Percentiles rank a stretch among this genome's conserved stretches.
These are phyloP conservation scores for Pogonocherus hispidulus DNA, from an alignment of 2,888 invertebrate species.

Conservation along the genomic window DNA sequence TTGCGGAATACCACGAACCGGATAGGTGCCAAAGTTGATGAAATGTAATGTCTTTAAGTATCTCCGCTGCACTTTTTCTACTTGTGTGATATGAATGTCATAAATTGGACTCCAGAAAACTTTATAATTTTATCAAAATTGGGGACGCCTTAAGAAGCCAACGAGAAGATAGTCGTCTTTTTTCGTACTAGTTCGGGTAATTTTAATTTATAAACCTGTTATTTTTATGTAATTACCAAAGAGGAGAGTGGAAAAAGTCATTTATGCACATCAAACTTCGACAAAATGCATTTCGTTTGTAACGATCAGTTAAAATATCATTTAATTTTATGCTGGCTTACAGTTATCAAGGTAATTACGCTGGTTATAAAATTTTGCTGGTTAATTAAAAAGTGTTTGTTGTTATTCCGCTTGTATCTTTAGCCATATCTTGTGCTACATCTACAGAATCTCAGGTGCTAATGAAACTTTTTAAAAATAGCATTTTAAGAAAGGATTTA, in stretches of 20 bases:
- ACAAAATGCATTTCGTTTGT: neutral
- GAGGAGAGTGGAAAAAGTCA: neutral
- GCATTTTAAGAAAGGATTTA: too few species aligned
- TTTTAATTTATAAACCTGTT: neutral
- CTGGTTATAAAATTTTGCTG: neutral
- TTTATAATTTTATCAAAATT: too few species aligned
- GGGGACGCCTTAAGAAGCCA: too few species aligned
- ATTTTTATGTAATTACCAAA: neutral
- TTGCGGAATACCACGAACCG: too few species aligned
- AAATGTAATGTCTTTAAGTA: too few species aligned
- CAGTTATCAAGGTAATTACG: neutral
- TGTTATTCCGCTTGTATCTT: neutral
- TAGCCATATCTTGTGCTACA: neutral
- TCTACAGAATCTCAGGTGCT: neutral
- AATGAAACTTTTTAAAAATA: neutral
- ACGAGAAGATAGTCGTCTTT: too few species aligned
- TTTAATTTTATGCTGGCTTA: neutral
- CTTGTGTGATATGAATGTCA: too few species aligned
- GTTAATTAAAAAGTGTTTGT: neutral
- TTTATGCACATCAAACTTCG: neutral
- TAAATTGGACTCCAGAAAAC: too few species aligned
- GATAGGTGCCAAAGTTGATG: too few species aligned
- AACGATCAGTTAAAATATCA: neutral
- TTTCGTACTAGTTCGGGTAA: neutral
- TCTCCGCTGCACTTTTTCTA: too few species aligned